phyloP scores from a whole-genome alignment of 1,140 invertebrate genomes.

The Calliphora vicina region DNA sequence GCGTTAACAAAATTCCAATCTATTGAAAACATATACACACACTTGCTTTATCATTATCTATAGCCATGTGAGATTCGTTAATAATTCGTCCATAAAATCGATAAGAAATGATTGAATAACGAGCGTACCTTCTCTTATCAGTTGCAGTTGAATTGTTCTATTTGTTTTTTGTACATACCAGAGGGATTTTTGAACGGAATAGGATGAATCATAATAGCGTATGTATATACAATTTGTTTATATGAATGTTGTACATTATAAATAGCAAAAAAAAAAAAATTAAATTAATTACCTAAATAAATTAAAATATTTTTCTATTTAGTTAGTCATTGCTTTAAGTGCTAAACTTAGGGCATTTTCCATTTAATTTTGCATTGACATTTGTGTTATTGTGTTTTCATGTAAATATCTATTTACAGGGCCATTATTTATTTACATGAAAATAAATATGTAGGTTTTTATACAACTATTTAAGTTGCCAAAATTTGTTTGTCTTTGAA shows the following conservation, averaged over 20 bases:
- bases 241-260: no score
- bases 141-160: background rate
- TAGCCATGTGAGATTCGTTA: background rate
- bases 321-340: background rate
- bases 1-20: background rate
- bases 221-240: background rate
- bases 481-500: background rate
- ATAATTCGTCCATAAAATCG: background rate
- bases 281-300: background rate
- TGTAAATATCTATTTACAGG: slow-evolving; percentile 5
- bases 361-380: no score
- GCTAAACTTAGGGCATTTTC: background rate
- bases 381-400: background rate
- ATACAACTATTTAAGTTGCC: background rate
- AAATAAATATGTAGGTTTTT: background rate
- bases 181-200: background rate
- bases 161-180: background rate
- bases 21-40: background rate
- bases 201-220: background rate
- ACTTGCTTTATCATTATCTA: background rate
- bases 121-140: background rate
- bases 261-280: background rate
- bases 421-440: background rate
- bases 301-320: background rate
- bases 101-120: slow-evolving; percentile 17